phyloP scores from a whole-genome alignment of 2,113 vertebrate species.

The Stigmatopora argus region DNA sequence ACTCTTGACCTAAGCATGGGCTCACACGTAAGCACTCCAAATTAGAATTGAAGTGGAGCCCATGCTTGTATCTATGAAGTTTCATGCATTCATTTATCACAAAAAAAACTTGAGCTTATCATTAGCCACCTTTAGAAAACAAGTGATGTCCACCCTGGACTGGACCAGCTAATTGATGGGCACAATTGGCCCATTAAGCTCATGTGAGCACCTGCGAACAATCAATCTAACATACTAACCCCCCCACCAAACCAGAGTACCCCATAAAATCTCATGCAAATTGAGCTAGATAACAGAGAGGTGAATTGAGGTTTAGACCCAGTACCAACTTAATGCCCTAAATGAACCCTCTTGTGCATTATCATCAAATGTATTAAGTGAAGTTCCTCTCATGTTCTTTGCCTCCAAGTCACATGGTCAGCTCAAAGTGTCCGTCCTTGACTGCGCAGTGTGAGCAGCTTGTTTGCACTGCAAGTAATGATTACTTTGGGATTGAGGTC shows the following conservation, averaged over 20 bases:
- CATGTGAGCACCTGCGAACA: background rate
- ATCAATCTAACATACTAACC: too few species aligned
- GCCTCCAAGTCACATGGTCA: slow-evolving; percentile 17
- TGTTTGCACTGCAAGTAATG: slow-evolving; percentile 56
- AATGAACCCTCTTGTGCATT: background rate
- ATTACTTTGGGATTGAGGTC: slow-evolving; percentile 32
- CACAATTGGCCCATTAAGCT: background rate
- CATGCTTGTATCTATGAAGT: background rate
- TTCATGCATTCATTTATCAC: background rate
- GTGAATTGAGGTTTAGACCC: background rate
- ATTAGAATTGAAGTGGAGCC: background rate
- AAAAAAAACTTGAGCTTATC: background rate
- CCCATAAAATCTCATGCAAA: too few species aligned
- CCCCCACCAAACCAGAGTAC: too few species aligned
- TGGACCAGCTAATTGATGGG: background rate
- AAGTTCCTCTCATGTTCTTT: slow-evolving; percentile 18
- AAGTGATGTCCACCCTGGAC: too few species aligned
- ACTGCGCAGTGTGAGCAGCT: slow-evolving; percentile 12
- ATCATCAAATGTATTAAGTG: background rate
- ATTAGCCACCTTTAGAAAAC: too few species aligned
- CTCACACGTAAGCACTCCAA: background rate
- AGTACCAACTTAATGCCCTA: background rate
- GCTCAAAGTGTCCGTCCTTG: slow-evolving; percentile 46
- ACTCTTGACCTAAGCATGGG: slow-evolving; percentile 12
- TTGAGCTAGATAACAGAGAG: too few species aligned